Evolutionary conservation across 2,797 vertebrate genomes (phyloP), one percentile per base, ranked within the genome.

Genomic region (Balearica regulorum): DNA sequence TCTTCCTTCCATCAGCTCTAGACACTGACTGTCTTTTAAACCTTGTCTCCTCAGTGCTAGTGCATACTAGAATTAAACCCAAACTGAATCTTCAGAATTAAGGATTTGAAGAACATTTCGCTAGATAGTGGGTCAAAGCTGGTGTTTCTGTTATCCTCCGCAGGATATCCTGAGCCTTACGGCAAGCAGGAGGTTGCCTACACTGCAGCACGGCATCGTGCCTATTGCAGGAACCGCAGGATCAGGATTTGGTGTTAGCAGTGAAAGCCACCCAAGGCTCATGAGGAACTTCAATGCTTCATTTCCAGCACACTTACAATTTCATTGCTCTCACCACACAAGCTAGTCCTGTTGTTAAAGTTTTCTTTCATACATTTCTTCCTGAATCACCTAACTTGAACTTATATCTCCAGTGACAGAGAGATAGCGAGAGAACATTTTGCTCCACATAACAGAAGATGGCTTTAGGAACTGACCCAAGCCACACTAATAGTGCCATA

Each of bases 201-300:
- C 7, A 5, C 19, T 13, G 4, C 49, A 79, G n/a, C 51, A 49
- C 3, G 5, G 9, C 9, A 0, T 0, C 26, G 44, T 29, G 41
- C 60, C 44, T 53, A 25, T 11, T 14, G 25, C 53, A 55, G 33
- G 35, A 43, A 10, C 29, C 1, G 3, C 31, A 51, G 21, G 12
- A 62, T 22, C 41, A 61, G 37, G 44, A 66, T 64, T 17, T n/a
- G 28, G 25, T 16, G 19, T 8, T 12, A n/a, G 17, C 37, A 80
- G 37, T 18, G 41, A 82, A 85, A 35, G 26, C 35, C 17, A 54
- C 12, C 16, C 43, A 46, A 80, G 44, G 39, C 24, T 87, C 51
- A 51, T 0, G 1, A 39, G 33, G 29, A 57, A 46, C 28, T 65
- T 54, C 2, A 6, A 2, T 1, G 2, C 21, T 46, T 49, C 10